phyloP scores from a whole-genome alignment of 2,797 vertebrate species.

The Kryptolebias ocellatus region DNA sequence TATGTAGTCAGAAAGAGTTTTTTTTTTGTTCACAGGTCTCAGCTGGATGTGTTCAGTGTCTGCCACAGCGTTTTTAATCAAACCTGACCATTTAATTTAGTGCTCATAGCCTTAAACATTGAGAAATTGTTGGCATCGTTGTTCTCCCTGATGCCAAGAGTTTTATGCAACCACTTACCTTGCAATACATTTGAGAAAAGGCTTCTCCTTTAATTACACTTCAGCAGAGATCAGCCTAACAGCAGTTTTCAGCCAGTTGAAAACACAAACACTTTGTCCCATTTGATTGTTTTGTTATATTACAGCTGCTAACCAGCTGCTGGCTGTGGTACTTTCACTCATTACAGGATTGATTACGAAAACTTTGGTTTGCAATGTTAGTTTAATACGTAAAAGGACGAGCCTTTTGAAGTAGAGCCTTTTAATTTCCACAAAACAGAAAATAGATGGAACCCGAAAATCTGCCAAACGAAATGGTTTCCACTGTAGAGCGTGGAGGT shows the following conservation, averaged over 20 bases:
- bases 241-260: neutral
- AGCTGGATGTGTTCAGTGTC: neutral
- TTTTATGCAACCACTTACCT: neutral
- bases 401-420: no score
- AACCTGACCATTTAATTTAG: neutral
- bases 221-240: neutral
- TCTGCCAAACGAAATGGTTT: no score
- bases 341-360: no score
- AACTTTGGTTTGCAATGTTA: no score
- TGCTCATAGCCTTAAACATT: neutral
- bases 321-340: neutral
- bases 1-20: neutral
- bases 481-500: no score
- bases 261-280: neutral
- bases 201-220: neutral
- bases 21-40: neutral
- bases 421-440: no score
- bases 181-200: neutral
- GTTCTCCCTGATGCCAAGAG: neutral
- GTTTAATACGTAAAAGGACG: no score
- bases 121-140: neutral
- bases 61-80: neutral
- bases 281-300: neutral
- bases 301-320: neutral
- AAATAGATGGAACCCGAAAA: no score